Conservation (phyloP, 92 coral and sea anemone genomes). For the Siderastrea radians region DNA sequence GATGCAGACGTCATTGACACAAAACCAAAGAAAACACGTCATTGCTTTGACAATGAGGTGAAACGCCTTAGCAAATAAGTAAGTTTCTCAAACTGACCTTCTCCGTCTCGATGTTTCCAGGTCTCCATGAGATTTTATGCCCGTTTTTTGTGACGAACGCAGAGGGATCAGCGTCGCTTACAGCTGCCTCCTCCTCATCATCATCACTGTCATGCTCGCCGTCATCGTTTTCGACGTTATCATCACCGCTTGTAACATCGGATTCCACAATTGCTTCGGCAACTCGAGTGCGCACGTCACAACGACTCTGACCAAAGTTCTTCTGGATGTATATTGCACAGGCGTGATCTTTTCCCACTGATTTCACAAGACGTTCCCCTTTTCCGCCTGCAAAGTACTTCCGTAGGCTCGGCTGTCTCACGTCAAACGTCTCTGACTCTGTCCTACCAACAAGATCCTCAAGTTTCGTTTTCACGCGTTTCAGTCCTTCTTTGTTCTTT, state of each 20-base stretch:
- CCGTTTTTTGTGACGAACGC: constrained; percentile 56
- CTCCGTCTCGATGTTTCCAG: constrained; percentile 75
- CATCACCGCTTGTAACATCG: neutral
- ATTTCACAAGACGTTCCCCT: constrained; percentile 61
- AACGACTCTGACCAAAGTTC: neutral
- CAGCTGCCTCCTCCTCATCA: neutral
- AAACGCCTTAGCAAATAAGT: too few species aligned
- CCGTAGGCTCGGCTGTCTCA: constrained; percentile 68
- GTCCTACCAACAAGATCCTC: neutral
- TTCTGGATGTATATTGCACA: constrained; percentile 56
- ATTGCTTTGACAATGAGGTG: too few species aligned
- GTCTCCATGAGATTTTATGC: constrained; percentile 79
- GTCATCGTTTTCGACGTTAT: neutral
- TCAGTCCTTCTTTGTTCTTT: constrained; percentile 47
- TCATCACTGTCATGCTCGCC: neutral
- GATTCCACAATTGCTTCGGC: neutral
- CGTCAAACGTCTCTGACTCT: neutral
- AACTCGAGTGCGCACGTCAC: neutral
- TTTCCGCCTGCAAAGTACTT: constrained; percentile 58
- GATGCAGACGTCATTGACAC: too few species aligned
- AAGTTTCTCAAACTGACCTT: constrained; percentile 41
- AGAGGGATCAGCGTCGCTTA: neutral
- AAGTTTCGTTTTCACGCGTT: neutral
- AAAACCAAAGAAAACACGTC: too few species aligned
- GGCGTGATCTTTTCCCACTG: constrained; percentile 63